Base-by-base conservation (phyloP, 2,113 vertebrate genomes). In the Gavia stellata region DNA sequence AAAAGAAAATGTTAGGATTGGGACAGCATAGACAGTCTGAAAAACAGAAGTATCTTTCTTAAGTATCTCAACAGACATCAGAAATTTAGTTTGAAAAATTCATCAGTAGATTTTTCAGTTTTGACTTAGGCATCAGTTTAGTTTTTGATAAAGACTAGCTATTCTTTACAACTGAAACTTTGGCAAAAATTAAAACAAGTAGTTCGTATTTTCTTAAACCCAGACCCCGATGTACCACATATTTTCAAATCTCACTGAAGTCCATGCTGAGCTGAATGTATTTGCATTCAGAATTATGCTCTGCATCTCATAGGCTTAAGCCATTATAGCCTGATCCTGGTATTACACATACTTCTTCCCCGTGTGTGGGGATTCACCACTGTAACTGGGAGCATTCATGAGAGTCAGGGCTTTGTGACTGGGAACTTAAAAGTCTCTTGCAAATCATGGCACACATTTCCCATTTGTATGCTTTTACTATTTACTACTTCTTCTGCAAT, bases 1-100 rank as follows among this genome's bases (percentile, higher is more conserved):
- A 44, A 99, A 99, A 68, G 99, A 99, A 77, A 99, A 99, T 8
- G 99, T 99, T 94, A 99, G 96, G 97, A 99, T 99, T 31, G 99
- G 99, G 74, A 99, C 97, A 36, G 99, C 99, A 50, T 99, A 99
- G 53, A 99, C 99, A 4, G 99, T 99, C 99, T 99, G 97, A 7
- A 98, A 98, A 96, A 95, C 25, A 92, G 5, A 95, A 73, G 53
- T 11, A 49, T 40, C 10, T 80, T 84, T 83, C 31, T 74, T 92
- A 59, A 95, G 34, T 42, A 88, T 85, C 55, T 94, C 63, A 82
- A 62, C 7, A 83, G 34, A 72, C 34, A 55, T 65, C 36, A 81
- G 24, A 88, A 61, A 85, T 84, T 2, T 25, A 71, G 42, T 66
- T 63, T n/a, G 17, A 21, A 34, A 33, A 65, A 31, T 21, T 50